phyloP scores from a whole-genome alignment of 2,888 invertebrate species.

The Cryptus armator region DNA sequence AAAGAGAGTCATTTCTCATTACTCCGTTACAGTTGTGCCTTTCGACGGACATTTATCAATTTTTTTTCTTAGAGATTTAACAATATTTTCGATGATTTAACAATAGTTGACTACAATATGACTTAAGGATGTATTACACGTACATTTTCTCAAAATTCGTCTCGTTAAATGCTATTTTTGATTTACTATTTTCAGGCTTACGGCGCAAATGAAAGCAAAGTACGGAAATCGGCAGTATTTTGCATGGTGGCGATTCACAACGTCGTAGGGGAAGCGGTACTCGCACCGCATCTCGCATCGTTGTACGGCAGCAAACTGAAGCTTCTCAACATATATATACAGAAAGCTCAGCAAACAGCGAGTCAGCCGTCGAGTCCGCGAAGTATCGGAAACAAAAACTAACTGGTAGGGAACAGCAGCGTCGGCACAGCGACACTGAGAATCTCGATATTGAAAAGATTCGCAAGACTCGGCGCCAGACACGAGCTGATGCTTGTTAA shows the following conservation, averaged over 20 bases:
- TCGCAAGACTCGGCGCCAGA: slow-evolving; percentile 80
- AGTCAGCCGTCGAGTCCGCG: slow-evolving; percentile 85
- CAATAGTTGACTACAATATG: background rate
- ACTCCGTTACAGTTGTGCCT: too few relatives aligned
- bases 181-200: slow-evolving; percentile 89
- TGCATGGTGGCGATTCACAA: slow-evolving; percentile 98
- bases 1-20: background rate
- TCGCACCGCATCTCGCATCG: slow-evolving; percentile 92
- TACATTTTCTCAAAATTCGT: too few relatives aligned
- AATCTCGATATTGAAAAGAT: slow-evolving; percentile 82
- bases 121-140: too few relatives aligned
- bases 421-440: slow-evolving; percentile 78
- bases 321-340: slow-evolving; percentile 92
- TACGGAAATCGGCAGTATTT: slow-evolving; percentile 98
- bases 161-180: too few relatives aligned
- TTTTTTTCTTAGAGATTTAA: background rate
- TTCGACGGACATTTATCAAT: background rate
- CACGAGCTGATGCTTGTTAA: slow-evolving; percentile 81
- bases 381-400: slow-evolving; percentile 80
- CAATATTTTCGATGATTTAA: background rate
- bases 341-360: slow-evolving; percentile 87
- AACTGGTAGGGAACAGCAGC: slow-evolving; percentile 79
- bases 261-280: slow-evolving; percentile 94
- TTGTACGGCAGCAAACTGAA: slow-evolving; percentile 96
- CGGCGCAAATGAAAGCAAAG: slow-evolving; percentile 96